Conservation (phyloP, 2,113 vertebrate genomes). For the Procapra przewalskii region DNA sequence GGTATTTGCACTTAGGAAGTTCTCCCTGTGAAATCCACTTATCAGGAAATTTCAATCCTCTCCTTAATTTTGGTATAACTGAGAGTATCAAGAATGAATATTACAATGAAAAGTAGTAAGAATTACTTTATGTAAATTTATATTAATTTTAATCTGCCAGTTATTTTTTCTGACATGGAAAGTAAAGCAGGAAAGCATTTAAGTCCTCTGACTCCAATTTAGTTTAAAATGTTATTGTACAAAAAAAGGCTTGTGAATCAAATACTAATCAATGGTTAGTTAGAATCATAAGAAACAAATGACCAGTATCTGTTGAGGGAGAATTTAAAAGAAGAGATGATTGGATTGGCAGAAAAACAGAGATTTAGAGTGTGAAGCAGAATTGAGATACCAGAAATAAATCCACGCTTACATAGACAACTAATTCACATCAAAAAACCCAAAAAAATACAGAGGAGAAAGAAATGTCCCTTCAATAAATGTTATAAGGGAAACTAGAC, state of each 20-base stretch:
- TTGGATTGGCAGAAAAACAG: not conserved
- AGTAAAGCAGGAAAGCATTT: not conserved
- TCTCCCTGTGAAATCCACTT: not conserved
- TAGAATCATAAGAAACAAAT: not conserved
- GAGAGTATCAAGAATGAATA: not conserved
- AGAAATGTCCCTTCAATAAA: not conserved
- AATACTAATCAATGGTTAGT: not conserved
- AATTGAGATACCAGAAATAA: not conserved
- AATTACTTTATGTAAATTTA: not conserved
- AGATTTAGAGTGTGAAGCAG: not conserved
- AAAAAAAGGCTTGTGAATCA: not conserved
- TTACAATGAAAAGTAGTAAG: not conserved
- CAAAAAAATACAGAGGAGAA: not conserved
- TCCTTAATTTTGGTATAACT: not conserved
- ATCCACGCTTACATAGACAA: not conserved
- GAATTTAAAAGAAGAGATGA: not conserved
- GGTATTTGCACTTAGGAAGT: not conserved
- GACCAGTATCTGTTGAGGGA: not conserved
- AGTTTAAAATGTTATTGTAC: not conserved
- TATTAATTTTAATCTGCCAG: not conserved
- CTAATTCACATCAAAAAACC: not conserved
- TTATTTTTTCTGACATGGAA: not conserved
- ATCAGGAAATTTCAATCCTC: not conserved
- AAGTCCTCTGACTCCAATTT: not conserved
- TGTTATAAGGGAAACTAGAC: not conserved